phyloP scores from a whole-genome alignment of 92 coral and sea anemone genomes.

The Bergia sp. region DNA sequence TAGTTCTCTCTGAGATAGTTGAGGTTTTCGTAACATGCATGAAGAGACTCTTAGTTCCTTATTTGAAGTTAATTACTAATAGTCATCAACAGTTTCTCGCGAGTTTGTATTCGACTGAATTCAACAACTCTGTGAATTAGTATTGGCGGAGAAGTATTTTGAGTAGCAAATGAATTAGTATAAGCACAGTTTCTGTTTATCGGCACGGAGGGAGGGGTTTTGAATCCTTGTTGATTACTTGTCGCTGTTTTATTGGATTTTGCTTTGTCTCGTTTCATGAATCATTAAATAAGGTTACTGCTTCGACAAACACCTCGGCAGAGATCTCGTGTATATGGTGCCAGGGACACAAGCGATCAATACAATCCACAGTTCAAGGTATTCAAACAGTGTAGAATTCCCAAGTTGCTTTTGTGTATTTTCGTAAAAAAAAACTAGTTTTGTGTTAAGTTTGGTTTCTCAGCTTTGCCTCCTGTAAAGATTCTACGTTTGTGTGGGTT shows the following conservation, averaged over 20 bases:
- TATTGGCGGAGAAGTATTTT: neutral
- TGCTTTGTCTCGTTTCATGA: slow-evolving; percentile 24
- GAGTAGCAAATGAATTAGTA: slow-evolving; percentile 5
- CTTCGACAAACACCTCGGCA: neutral
- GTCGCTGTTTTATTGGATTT: slow-evolving; percentile 28
- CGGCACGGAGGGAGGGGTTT: slow-evolving; percentile 4
- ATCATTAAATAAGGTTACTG: slow-evolving; percentile 22
- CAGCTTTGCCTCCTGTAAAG: neutral
- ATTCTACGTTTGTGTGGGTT: neutral
- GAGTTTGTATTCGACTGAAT: neutral
- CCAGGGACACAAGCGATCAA: neutral
- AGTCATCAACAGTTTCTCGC: neutral
- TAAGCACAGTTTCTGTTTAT: slow-evolving; percentile 1
- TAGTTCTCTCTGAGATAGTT: neutral
- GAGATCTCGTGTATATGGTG: neutral
- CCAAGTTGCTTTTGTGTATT: neutral
- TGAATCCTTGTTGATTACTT: neutral
- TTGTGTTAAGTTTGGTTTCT: neutral
- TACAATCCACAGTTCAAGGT: neutral
- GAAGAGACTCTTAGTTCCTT: neutral
- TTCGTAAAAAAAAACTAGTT: neutral
- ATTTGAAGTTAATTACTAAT: neutral
- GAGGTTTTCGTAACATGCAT: neutral
- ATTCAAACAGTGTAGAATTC: neutral
- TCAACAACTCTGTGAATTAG: neutral